These are phyloP conservation scores for Edolisoma coerulescens DNA, from an alignment of 2,113 vertebrate species.

Conservation along the genomic window DNA sequence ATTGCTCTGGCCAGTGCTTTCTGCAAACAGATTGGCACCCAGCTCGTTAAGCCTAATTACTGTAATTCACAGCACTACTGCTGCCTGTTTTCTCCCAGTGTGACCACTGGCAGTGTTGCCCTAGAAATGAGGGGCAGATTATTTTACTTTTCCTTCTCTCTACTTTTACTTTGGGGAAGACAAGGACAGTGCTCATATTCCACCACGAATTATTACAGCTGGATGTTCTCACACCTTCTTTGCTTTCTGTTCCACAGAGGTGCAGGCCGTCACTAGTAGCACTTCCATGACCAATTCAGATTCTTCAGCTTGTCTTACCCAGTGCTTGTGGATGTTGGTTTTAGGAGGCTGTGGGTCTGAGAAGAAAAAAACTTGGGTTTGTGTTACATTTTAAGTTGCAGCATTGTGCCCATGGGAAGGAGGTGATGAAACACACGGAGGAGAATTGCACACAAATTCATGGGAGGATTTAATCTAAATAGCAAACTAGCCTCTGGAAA, in stretches of 20 bases:
- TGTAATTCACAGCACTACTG: background rate
- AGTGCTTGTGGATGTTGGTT: background rate
- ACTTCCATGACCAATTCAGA: background rate
- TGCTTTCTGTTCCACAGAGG: background rate
- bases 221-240: background rate
- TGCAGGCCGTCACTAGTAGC: background rate
- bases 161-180: background rate
- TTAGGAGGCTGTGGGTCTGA: background rate
- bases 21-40: background rate
- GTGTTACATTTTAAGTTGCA: background rate
- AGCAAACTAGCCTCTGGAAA: background rate
- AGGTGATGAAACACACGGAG: background rate
- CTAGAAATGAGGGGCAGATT: background rate
- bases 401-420: background rate
- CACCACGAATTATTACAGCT: background rate
- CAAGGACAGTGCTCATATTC: background rate
- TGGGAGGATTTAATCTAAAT: background rate
- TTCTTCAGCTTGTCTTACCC: background rate
- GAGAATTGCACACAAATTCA: background rate
- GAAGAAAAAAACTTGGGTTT: background rate
- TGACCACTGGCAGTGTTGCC: background rate
- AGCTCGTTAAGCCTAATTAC: background rate
- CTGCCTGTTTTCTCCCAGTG: background rate
- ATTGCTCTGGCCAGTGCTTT: background rate
- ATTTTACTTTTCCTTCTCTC: background rate